Base-by-base conservation (phyloP, 1,140 invertebrate species). In the Atta texana region DNA sequence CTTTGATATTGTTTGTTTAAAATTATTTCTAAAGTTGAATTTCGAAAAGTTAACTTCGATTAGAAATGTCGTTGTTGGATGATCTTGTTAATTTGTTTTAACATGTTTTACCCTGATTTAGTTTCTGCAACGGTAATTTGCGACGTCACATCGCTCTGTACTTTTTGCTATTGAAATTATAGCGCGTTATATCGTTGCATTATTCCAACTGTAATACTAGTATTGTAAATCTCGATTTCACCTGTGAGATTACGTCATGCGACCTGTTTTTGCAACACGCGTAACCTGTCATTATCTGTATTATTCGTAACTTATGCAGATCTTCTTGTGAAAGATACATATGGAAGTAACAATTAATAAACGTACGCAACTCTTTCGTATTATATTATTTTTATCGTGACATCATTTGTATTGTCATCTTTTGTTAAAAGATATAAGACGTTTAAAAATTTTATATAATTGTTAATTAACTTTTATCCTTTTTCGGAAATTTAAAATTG, bases 161-260 rank as follows among this genome's bases (percentile, higher is more conserved):
- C 21, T 44, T 21, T 68, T 12, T n/a, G 0, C 39, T 21, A 49
- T 68, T 21, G 4, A 68, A 21, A 49, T 39, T 68, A n/a, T 44
- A 14, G n/a, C n/a, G 3, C 49, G 49, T 51, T 51, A 16, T 55
- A 18, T 49, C 8, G 18, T 39, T 66, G 18, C 10, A 12, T 0
- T 68, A 21, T 49, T 68, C 1, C 18, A n/a, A n/a, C n/a, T 39
- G 39, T 44, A 44, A 55, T 55, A 55, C 16, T 49, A n/a, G 39
- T n/a, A 68, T 68, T 21, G 31, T 12, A 21, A 21, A 18, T 10
- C n/a, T 68, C 34, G 64, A 68, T 68, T 68, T 68, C 34, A 68
- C 34, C 39, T 68, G 64, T 24, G 21, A 4, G 31, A 68, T 44
- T 68, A 34, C 64, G 44, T 68, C 64, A 68, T 7, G 39, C 34